These are phyloP conservation scores for Nannobrachium achirus DNA, from an alignment of 2,113 vertebrate species.

Conservation along the genomic window DNA sequence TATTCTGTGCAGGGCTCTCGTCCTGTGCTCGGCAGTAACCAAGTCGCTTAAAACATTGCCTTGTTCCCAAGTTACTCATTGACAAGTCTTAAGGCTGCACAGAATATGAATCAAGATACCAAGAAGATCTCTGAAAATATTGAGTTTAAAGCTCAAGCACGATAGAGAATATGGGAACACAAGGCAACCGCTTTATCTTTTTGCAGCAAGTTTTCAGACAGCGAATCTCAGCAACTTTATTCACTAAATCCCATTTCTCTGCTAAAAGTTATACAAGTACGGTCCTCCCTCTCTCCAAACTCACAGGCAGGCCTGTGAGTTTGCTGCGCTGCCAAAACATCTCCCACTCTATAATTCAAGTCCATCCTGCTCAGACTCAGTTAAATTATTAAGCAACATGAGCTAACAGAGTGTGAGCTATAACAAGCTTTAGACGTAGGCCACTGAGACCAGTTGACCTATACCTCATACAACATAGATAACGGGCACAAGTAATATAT, in stretches of 20 bases:
- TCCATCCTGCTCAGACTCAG: constrained; percentile 59
- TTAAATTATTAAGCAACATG: constrained; percentile 73
- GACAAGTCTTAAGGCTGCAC: constrained; percentile 37
- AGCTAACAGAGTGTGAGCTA: constrained; percentile 44
- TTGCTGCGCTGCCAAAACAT: constrained; percentile 56
- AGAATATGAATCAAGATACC: constrained; percentile 38
- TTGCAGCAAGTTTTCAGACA: background rate
- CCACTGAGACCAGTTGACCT: constrained; percentile 54
- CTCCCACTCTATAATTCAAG: constrained; percentile 65
- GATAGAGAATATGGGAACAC: constrained; percentile 26
- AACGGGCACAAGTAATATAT: constrained; percentile 16
- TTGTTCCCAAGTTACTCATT: constrained; percentile 58
- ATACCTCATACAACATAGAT: constrained; percentile 66
- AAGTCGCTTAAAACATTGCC: background rate
- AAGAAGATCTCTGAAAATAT: constrained; percentile 46
- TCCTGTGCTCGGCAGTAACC: constrained; percentile 35
- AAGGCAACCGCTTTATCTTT: background rate
- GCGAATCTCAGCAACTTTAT: constrained; percentile 24
- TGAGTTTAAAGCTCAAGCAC: constrained; percentile 15
- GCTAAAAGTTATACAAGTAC: constrained; percentile 31
- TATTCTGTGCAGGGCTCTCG: constrained; percentile 34
- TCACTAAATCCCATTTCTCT: constrained; percentile 34
- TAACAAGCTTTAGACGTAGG: constrained; percentile 34
- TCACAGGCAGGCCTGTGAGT: constrained; percentile 48
- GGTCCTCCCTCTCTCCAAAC: constrained; percentile 48